Base-by-base conservation (phyloP, 2,797 vertebrate species). In the Craterocephalus amniculus region DNA sequence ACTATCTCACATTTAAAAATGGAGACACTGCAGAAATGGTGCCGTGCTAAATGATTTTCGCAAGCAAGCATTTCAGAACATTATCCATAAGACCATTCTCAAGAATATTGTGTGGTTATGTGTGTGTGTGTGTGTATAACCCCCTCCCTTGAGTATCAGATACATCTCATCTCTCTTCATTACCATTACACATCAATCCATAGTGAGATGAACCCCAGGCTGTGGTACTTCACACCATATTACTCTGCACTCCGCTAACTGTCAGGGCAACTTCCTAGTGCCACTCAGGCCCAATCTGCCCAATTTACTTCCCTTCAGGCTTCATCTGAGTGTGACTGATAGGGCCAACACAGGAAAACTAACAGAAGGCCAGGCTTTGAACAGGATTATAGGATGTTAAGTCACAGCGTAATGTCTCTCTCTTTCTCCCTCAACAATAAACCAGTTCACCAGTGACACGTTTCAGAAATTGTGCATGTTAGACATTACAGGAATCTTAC, bases 131-230 rank as follows among this genome's bases (percentile, higher is more conserved):
- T 67, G 1, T 0, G 31, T 72, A 80, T 35, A 64, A 71, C 79
- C 78, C 68, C 61, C 49, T 67, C 67, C 58, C 72, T 66, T 52
- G 70, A 74, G 79, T 85, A 87, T 88, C 84, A 81, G 76, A 80
- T 88, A 88, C 61, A 88, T 88, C 85, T 88, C 81, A 90, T 91
- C 79, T 75, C 83, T 90, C 89, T 86, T 88, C 83, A 86, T 92
- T 89, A 86, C 67, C 83, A 78, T 91, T 81, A 73, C 49, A 75
- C 68, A 79, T 74, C 77, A 71, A 80, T 87, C 80, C 76, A 77
- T 65, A 59, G 72, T 35, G 58, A 86, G 72, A 77, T 81, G 43
- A 84, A 87, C 71, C 80, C 51, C 59, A 78, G 82, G 84, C 79
- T 89, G 71, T 66, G 62, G 59, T 58, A 48, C 65, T 74, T 86